These are phyloP conservation scores for Oreortyx pictus DNA, from an alignment of 2,797 vertebrate species.

Conservation along the genomic window DNA sequence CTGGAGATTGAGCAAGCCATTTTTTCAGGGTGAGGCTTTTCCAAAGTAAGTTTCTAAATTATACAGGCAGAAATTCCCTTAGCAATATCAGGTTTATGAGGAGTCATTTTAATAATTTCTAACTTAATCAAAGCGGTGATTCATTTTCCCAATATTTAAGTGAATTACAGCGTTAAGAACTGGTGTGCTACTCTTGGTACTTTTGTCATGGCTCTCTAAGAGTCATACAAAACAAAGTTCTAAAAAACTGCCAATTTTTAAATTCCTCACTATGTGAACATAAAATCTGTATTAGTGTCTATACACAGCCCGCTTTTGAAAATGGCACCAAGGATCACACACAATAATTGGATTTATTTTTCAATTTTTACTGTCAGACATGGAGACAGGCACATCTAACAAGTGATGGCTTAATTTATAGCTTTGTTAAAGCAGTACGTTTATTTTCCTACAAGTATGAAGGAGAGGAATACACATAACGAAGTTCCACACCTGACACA, in stretches of 20 bases:
- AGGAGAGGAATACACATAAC: not conserved
- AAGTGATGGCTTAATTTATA: not conserved
- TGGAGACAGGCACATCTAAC: not conserved
- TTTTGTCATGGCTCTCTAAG: not conserved
- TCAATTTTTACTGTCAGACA: not conserved
- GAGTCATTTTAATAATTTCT: not conserved
- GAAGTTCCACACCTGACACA: not conserved
- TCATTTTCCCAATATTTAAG: not conserved
- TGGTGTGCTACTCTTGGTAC: not conserved
- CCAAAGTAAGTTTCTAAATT: not conserved
- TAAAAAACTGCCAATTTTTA: not conserved
- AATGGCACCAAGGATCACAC: not conserved
- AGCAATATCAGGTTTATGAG: not conserved
- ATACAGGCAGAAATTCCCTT: not conserved
- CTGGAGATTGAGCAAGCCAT: slow-evolving; percentile 69
- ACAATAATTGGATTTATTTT: not conserved
- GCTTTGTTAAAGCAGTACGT: not conserved
- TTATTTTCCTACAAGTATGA: not conserved
- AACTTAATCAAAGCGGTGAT: not conserved
- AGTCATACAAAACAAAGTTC: not conserved
- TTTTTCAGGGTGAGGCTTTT: not conserved
- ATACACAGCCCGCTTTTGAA: not conserved
- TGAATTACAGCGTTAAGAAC: not conserved
- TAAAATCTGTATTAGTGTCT: not conserved
- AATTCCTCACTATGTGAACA: not conserved